phyloP scores from a whole-genome alignment of 2,888 invertebrate genomes.

The Aricia artaxerxes region DNA sequence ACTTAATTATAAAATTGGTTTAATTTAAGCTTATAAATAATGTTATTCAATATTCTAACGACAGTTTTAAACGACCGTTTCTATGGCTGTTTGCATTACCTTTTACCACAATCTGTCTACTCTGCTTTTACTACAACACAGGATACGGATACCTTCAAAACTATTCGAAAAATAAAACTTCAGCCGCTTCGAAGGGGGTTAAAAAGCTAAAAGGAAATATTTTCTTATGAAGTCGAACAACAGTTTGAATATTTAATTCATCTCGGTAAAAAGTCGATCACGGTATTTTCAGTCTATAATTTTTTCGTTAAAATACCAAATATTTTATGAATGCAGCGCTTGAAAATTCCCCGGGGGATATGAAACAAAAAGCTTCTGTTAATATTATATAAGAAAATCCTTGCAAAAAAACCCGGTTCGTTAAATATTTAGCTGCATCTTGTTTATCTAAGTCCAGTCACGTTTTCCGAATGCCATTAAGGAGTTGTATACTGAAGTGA shows the following conservation, averaged over 20 bases:
- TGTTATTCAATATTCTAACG: neutral
- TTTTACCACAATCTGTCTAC: neutral
- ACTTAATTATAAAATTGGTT: constrained; percentile 5
- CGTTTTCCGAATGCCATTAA: constrained; percentile 41
- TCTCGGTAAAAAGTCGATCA: constrained; percentile 5
- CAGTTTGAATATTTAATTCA: constrained; percentile 9
- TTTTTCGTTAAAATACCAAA: neutral
- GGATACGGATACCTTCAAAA: neutral
- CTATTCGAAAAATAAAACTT: neutral
- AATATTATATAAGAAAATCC: constrained; percentile 9
- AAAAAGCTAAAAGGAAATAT: neutral
- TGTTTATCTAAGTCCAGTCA: constrained; percentile 37
- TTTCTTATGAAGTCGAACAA: neutral
- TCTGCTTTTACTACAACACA: neutral
- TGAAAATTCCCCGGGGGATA: constrained; percentile 1
- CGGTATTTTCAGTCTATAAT: constrained; percentile 9
- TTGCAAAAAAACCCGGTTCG: constrained; percentile 4
- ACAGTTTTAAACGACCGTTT: neutral
- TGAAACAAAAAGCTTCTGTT: neutral
- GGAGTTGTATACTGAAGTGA: constrained; percentile 22
- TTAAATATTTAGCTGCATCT: constrained; percentile 31
- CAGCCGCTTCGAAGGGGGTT: neutral
- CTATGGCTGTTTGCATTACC: neutral
- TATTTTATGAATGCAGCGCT: constrained; percentile 14
- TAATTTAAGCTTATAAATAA: neutral